Evolutionary conservation across 2,113 vertebrate species (phyloP).

Genomic region (Microtus pennsylvanicus): DNA sequence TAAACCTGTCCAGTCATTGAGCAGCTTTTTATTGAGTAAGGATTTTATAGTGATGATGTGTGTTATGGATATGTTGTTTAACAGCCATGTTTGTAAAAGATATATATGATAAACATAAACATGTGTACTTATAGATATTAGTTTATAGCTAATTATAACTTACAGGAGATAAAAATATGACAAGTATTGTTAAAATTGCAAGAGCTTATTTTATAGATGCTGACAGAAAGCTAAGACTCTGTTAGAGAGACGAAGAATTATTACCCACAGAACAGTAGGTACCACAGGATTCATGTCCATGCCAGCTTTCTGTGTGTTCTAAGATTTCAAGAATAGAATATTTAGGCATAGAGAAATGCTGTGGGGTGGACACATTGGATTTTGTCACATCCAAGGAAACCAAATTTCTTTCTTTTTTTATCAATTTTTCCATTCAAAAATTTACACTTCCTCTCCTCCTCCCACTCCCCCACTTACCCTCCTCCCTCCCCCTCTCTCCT

Average conservation of each 20-base stretch:
- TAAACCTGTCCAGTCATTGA: slow-evolving; percentile 20
- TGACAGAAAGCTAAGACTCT: slow-evolving; percentile 6
- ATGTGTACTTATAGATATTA: slow-evolving; percentile 1
- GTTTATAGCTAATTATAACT: slow-evolving; percentile 24
- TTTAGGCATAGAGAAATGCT: not conserved
- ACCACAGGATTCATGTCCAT: not conserved
- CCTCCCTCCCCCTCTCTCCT: too few relatives aligned
- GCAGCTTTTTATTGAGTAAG: not conserved
- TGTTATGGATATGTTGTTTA: not conserved
- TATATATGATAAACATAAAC: not conserved
- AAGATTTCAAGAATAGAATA: not conserved
- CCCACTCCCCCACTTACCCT: too few relatives aligned
- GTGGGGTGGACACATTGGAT: not conserved
- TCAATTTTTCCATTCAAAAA: too few relatives aligned
- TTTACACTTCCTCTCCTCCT: too few relatives aligned
- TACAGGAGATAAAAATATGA: not conserved
- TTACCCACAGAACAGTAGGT: not conserved
- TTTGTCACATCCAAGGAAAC: not conserved
- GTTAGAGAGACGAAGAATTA: slow-evolving; percentile 41
- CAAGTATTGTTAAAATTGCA: not conserved
- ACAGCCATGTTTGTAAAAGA: not conserved
- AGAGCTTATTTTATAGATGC: slow-evolving; percentile 33
- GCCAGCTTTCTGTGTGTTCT: not conserved
- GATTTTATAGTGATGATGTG: slow-evolving; percentile 3
- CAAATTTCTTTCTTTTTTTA: not conserved